Evolutionary conservation across 2,113 vertebrate species (phyloP).

Genomic region (Oncorhynchus clarkii): DNA sequence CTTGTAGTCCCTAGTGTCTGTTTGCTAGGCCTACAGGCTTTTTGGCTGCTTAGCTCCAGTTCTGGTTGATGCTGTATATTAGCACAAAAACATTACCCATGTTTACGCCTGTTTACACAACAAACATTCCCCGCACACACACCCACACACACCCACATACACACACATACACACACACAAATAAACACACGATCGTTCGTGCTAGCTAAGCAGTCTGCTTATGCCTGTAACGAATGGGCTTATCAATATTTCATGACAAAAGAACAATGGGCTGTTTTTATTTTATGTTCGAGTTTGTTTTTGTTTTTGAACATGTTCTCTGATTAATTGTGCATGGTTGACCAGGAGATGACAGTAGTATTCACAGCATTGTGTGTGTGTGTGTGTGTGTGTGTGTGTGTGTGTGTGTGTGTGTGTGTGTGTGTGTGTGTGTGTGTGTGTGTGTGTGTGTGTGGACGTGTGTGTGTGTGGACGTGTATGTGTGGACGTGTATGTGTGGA

Average conservation of each 20-base stretch:
- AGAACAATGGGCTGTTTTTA: not conserved
- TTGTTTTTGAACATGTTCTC: too few species aligned
- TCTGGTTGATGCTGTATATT: not conserved
- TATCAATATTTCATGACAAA: slow-evolving; percentile 36
- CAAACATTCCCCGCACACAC: not conserved
- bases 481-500: not conserved
- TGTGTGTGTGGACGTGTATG: not conserved
- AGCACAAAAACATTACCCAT: not conserved
- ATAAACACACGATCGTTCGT: not conserved
- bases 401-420: not conserved
- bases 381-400: not conserved
- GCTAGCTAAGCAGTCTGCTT: slow-evolving; percentile 24
- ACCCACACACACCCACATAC: slow-evolving; percentile 1
- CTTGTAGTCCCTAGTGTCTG: too few species aligned
- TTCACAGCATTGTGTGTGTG: not conserved
- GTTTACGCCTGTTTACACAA: slow-evolving; percentile 8
- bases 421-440: not conserved
- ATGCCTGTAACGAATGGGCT: slow-evolving; percentile 7
- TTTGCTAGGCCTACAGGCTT: too few species aligned
- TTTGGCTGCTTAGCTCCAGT: not conserved
- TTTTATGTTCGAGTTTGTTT: too few species aligned
- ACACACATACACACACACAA: slow-evolving; percentile 5
- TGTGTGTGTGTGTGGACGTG: not conserved
- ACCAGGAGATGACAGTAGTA: too few species aligned
- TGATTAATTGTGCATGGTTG: too few species aligned